Percentiles rank a stretch among this genome's conserved stretches.
phyloP scores from a whole-genome alignment of 2,888 invertebrate genomes.

The Geotrupes spiniger region DNA sequence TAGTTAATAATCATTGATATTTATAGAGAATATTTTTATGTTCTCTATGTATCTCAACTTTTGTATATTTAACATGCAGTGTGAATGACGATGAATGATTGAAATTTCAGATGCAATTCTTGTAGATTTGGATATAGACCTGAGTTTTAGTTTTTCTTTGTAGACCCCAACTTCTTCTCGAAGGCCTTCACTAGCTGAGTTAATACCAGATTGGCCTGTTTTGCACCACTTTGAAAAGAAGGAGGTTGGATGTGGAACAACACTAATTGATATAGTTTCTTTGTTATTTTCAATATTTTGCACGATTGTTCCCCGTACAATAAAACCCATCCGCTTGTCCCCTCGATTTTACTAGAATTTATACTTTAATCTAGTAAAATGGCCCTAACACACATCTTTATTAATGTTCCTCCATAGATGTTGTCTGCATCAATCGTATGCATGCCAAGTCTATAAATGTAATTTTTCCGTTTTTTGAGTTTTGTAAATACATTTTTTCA shows the following conservation, averaged over 20 bases:
- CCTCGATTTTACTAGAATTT: slow-evolving; percentile 9
- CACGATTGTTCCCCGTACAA: slow-evolving; percentile 23
- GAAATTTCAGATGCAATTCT: not conserved
- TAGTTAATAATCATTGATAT: too few relatives aligned
- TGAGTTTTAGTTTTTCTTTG: slow-evolving; percentile 51
- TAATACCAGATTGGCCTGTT: slow-evolving; percentile 96
- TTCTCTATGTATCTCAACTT: too few relatives aligned
- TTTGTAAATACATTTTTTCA: slow-evolving; percentile 32
- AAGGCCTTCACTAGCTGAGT: slow-evolving; percentile 88
- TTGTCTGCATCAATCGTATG: slow-evolving; percentile 43
- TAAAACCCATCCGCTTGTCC: slow-evolving; percentile 14
- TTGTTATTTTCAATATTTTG: slow-evolving; percentile 22
- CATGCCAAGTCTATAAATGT: slow-evolving; percentile 23
- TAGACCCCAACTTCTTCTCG: slow-evolving; percentile 58
- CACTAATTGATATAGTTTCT: slow-evolving; percentile 22
- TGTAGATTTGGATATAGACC: slow-evolving; percentile 25
- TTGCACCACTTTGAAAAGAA: slow-evolving; percentile 78
- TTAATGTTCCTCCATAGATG: slow-evolving; percentile 34
- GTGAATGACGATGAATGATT: slow-evolving; percentile 11
- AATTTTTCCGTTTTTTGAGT: slow-evolving; percentile 24
- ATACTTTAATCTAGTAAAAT: slow-evolving; percentile 1
- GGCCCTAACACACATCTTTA: not conserved
- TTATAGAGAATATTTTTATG: too few relatives aligned
- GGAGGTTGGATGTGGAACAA: slow-evolving; percentile 69
- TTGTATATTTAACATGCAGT: not conserved